Conservation (phyloP, 2,888 invertebrate species). For the Lobophora halterata region DNA sequence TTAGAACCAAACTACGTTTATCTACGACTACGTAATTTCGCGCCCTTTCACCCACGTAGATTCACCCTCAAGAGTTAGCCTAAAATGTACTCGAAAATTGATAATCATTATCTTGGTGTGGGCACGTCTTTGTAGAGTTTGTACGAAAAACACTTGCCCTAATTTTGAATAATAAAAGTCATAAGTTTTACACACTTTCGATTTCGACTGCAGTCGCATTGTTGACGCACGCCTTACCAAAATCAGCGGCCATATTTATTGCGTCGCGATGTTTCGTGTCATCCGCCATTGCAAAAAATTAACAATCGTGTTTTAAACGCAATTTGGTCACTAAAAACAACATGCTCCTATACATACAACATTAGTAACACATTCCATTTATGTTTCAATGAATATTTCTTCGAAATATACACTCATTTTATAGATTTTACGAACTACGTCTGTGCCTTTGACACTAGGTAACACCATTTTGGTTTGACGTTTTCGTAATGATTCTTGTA, state of each 20-base stretch:
- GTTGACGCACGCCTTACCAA: constrained; percentile 79
- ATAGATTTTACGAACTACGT: constrained; percentile 68
- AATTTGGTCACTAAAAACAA: constrained; percentile 54
- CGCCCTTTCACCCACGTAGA: constrained; percentile 72
- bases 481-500: constrained; percentile 54
- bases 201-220: constrained; percentile 47
- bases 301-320: constrained; percentile 53
- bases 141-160: constrained; percentile 5
- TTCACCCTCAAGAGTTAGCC: constrained; percentile 18
- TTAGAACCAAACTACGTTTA: no score
- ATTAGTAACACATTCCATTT: constrained; percentile 57
- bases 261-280: constrained; percentile 80
- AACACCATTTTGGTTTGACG: constrained; percentile 79
- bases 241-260: constrained; percentile 80
- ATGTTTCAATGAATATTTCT: constrained; percentile 51
- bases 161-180: constrained; percentile 2
- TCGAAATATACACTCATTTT: constrained; percentile 61
- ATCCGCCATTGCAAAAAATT: constrained; percentile 77
- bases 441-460: constrained; percentile 67
- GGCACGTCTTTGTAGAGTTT: no score
- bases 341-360: constrained; percentile 44
- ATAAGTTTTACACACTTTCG: constrained; percentile 17
- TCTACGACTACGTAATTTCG: constrained; percentile 63
- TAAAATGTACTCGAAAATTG: no score
- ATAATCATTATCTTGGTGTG: no score